Evolutionary conservation across 2,113 vertebrate genomes (phyloP).

Genomic region (Strix uralensis): DNA sequence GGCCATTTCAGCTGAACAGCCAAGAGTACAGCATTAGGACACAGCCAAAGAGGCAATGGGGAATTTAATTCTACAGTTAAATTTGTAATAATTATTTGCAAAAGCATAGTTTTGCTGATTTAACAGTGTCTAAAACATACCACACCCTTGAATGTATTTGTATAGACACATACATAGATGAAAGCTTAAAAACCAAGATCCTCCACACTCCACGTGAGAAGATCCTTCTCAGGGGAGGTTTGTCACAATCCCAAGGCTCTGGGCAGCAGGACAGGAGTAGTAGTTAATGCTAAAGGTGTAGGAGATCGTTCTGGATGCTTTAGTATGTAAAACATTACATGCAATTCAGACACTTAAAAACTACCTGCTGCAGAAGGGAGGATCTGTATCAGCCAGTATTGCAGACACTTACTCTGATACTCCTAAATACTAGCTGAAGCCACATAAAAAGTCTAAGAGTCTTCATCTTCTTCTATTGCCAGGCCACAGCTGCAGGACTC

Average conservation of each 20-base stretch:
- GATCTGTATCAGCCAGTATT: accelerated
- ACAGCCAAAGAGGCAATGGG: neutral
- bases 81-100: neutral
- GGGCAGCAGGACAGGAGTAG: neutral
- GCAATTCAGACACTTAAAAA: neutral
- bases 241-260: neutral
- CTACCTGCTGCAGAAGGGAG: neutral
- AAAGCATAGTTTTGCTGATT: neutral
- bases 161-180: accelerated
- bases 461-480: conserved; percentile 7
- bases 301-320: neutral
- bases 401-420: accelerated
- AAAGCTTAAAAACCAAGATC: neutral
- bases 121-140: neutral
- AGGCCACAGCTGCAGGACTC: conserved; percentile 71
- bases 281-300: neutral
- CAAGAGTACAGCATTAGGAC: neutral
- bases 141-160: neutral
- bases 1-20: neutral
- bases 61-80: neutral
- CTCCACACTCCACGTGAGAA: accelerated
- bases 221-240: neutral
- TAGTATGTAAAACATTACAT: neutral
- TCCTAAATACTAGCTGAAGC: neutral
- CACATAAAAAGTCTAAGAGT: neutral